Evolutionary conservation across 2,113 vertebrate species (phyloP).

Genomic region (Aspidoscelis tigris): DNA sequence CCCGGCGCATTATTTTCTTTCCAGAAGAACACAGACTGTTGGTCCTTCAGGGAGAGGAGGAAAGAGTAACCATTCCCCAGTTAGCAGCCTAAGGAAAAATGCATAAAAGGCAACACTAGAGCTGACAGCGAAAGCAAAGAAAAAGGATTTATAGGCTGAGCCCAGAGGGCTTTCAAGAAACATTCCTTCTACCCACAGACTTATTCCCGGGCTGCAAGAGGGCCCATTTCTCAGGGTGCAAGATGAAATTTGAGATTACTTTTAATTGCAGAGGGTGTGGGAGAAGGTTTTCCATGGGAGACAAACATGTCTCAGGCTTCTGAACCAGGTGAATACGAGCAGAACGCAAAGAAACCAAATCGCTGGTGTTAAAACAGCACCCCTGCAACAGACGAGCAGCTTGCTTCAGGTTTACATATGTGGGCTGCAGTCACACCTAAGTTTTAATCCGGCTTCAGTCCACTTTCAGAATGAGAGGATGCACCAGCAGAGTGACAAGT

Average conservation of each 20-base stretch:
- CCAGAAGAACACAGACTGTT: slow-evolving; percentile 44
- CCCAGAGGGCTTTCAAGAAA: slow-evolving; percentile 67
- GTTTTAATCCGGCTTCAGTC: too few species aligned
- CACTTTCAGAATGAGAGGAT: too few species aligned
- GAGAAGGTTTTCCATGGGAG: slow-evolving; percentile 73
- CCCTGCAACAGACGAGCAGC: slow-evolving; percentile 49
- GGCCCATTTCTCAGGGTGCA: slow-evolving; percentile 69
- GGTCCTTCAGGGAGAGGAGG: background rate
- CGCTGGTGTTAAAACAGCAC: slow-evolving; percentile 52
- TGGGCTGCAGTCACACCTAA: too few species aligned
- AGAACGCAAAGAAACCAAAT: slow-evolving; percentile 60
- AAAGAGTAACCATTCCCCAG: slow-evolving; percentile 58
- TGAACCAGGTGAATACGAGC: slow-evolving; percentile 53
- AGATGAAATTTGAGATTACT: slow-evolving; percentile 77
- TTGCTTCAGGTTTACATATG: slow-evolving; percentile 50
- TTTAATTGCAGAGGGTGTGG: slow-evolving; percentile 77
- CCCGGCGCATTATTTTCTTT: slow-evolving; percentile 26
- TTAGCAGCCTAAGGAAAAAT: slow-evolving; percentile 63
- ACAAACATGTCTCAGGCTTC: slow-evolving; percentile 68
- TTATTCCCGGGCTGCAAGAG: slow-evolving; percentile 70
- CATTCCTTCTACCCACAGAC: slow-evolving; percentile 69
- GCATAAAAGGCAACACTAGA: slow-evolving; percentile 66
- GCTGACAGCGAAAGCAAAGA: slow-evolving; percentile 71
- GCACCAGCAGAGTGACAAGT: too few species aligned
- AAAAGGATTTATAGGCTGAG: slow-evolving; percentile 73